Evolutionary conservation across 1,140 invertebrate genomes (phyloP).

Genomic region (Heliconius hermathena): DNA sequence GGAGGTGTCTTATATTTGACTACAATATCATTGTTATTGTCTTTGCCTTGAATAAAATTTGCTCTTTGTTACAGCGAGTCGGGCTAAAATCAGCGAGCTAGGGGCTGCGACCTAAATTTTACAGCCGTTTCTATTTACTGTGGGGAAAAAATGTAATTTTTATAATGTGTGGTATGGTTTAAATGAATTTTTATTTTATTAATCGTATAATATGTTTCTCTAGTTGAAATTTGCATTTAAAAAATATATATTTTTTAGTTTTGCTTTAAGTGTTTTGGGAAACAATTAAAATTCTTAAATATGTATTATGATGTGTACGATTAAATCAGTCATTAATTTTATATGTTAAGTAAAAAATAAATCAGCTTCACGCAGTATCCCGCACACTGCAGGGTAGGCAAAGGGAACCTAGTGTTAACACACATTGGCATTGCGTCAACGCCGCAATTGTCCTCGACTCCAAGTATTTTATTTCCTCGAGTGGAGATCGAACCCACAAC

Average conservation of each 20-base stretch:
- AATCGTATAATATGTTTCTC: not conserved
- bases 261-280: not conserved
- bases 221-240: not conserved
- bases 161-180: conserved; percentile 10
- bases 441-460: no score
- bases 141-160: conserved; percentile 4
- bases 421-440: no score
- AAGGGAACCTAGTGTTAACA: no score
- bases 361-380: no score
- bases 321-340: no score
- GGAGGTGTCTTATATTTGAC: conserved; percentile 21
- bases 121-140: conserved; percentile 10
- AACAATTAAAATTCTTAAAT: not conserved
- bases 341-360: no score
- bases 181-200: conserved; percentile 2
- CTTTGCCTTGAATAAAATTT: conserved; percentile 22
- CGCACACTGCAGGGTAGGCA: no score
- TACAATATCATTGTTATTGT: conserved; percentile 18
- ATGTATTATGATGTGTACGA: not conserved
- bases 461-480: no score
- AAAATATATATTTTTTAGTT: not conserved
- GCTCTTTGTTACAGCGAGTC: conserved; percentile 10
- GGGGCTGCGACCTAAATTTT: conserved; percentile 17
- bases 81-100: conserved; percentile 14
- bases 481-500: no score